Base-by-base conservation (phyloP, 2,113 vertebrate genomes). In the Toxotes jaculatrix region DNA sequence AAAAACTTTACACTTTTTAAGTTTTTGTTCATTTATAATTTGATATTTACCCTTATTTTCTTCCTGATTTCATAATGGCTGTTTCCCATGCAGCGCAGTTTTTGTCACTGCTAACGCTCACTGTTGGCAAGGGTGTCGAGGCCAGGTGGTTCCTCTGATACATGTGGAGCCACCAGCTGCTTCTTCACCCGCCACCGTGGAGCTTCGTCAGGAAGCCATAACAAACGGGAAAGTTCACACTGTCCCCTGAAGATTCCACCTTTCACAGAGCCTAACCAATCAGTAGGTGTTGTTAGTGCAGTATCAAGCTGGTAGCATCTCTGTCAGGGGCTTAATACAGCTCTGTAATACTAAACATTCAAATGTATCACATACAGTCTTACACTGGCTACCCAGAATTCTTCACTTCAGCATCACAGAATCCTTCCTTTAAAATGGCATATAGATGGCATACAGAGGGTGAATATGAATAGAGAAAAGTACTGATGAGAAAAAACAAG, bases 151-250 rank as follows among this genome's bases (percentile, higher is more conserved):
- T 27, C 42, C 61, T 79, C 21, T 74, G 74, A 74, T 63, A 5
- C 86, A 53, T 27, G 4, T 17, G 68, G 84, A 82, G 84, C 23
- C 66, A 72, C 81, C 72, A 74, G 86, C 83, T 86, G 89, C 76
- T 79, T 66, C 38, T 31, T 79, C 65, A 57, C 77, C 85, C 81
- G 79, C 77, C 78, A 64, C 53, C 55, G 17, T 17, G 34, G 27
- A 45, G 83, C 64, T 75, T 64, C 43, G 57, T 71, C 62, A 59
- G 71, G 49, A 64, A 53, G 64, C n/a, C 34, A 1, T 11, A 21
- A 5, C 23, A 72, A 75, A 57, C 43, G 11, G 64, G 27, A 47
- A 47, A 51, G 73, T 80, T 82, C 21, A 72, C 21, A 23, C 60
- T 12, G 27, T 43, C 62, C 47, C 64, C 77, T 55, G 67, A 64